Evolutionary conservation across 2,113 vertebrate genomes (phyloP).

Genomic region (Laterallus jamaicensis): DNA sequence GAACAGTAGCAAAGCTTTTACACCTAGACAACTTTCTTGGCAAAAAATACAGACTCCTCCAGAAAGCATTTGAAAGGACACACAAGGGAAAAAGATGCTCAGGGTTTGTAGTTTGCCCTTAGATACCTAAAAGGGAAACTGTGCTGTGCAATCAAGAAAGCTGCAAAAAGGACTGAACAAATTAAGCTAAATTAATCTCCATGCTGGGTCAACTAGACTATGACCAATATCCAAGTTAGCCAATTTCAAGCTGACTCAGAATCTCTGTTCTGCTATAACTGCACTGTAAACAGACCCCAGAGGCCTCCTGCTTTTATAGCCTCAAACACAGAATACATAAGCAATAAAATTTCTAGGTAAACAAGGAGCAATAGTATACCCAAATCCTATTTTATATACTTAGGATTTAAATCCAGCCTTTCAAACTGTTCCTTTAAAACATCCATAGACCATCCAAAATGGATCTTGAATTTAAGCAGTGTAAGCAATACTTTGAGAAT

Average conservation of each 20-base stretch:
- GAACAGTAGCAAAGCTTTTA: constrained; percentile 32
- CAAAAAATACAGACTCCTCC: neutral
- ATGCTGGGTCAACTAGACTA: constrained; percentile 5
- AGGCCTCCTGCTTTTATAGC: neutral
- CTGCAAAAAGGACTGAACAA: neutral
- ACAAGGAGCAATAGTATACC: neutral
- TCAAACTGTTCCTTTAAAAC: neutral
- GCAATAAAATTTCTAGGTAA: neutral
- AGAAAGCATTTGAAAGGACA: neutral
- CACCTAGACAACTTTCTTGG: constrained; percentile 24
- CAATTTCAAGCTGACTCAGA: neutral
- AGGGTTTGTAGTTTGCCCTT: neutral
- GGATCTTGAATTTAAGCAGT: neutral
- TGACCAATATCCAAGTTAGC: neutral
- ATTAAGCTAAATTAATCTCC: neutral
- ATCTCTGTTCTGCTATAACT: neutral
- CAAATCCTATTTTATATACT: neutral
- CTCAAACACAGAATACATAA: neutral
- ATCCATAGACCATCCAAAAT: neutral
- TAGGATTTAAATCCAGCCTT: neutral
- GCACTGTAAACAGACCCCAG: neutral
- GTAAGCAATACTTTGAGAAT: neutral
- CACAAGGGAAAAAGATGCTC: neutral
- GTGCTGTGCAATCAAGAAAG: neutral
- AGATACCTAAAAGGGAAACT: neutral